Conservation (phyloP, 30 jellyfish, hydroid and myxozoan genomes). For the Cassiopea andromeda region DNA sequence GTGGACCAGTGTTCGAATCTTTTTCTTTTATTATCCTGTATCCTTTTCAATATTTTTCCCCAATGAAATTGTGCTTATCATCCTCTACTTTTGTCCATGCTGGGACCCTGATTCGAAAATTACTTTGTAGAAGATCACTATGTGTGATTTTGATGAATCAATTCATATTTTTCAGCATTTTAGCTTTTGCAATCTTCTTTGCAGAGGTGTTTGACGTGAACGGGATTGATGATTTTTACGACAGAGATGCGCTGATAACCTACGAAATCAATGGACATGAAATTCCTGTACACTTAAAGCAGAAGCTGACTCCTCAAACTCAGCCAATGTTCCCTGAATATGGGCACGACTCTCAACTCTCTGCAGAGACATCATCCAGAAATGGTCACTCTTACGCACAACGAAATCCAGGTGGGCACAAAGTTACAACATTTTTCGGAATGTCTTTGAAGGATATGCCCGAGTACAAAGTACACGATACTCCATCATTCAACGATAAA, state of each 20-base stretch:
- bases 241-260: constrained; percentile 87
- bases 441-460: constrained; percentile 94
- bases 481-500: constrained; percentile 72
- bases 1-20: too few species aligned
- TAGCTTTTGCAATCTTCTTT: neutral
- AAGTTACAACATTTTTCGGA: constrained; percentile 78
- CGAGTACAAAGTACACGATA: constrained; percentile 85
- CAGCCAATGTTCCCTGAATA: constrained; percentile 95
- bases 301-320: constrained; percentile 90
- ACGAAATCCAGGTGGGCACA: constrained; percentile 20
- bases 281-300: constrained; percentile 95
- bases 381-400: constrained; percentile 57
- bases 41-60: too few species aligned
- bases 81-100: too few species aligned
- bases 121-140: too few species aligned
- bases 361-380: constrained; percentile 49
- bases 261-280: constrained; percentile 98
- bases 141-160: too few species aligned
- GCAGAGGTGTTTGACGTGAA: constrained; percentile 94
- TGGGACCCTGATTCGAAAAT: too few species aligned
- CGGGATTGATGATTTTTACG: constrained; percentile 97
- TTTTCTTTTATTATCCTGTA: too few species aligned
- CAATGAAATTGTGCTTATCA: too few species aligned
- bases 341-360: constrained; percentile 81
- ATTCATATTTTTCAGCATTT: too few species aligned